Evolutionary conservation across 2,113 vertebrate genomes (phyloP), one percentile per base, ranked within the genome.

Genomic region (Chiloscyllium plagiosum): DNA sequence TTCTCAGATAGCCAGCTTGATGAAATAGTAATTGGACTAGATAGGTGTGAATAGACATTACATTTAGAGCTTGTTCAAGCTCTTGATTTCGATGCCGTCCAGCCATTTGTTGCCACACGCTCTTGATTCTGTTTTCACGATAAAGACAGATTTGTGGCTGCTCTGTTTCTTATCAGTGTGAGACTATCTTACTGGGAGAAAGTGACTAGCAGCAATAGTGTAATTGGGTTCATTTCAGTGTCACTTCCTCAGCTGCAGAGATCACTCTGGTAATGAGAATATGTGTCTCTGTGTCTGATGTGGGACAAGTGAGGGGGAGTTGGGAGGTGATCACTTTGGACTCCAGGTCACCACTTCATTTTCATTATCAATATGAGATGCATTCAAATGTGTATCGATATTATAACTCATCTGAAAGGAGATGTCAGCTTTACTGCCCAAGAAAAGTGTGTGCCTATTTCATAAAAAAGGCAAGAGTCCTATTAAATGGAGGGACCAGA

Each of bases 191-290:
- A 33, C 76, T 83, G 78, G 78, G 78, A 15, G 13, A 19, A 80
- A 80, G n/a, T n/a, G n/a, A 37, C 78, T 37, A 37, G 17, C 78
- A 37, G 78, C 78, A 19, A 3, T 15, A 4, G 78, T 37, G 78
- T 80, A 42, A 80, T 80, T 80, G 78, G 37, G 78, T 80, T 80
- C 78, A 80, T 19, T 37, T 80, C 29, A 80, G 78, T 19, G n/a
- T 42, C 78, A 19, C n/a, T 80, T 37, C 78, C 78, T 37, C n/a
- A 37, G 78, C 78, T 80, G 78, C 78, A 37, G 37, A 80, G 78
- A 80, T 80, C 78, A 80, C n/a, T 80, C 78, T 13, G 29, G 78
- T 80, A 80, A 80, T 80, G 78, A 80, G n/a, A 80, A 80, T 80
- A 17, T 80, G 15, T 42, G 37, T 80, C 78, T 37, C 78, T 19